Percentiles rank a stretch among this genome's conserved stretches.
These are phyloP conservation scores for Plectrocnemia conspersa DNA, from an alignment of 1,140 invertebrate genomes.

Conservation along the genomic window DNA sequence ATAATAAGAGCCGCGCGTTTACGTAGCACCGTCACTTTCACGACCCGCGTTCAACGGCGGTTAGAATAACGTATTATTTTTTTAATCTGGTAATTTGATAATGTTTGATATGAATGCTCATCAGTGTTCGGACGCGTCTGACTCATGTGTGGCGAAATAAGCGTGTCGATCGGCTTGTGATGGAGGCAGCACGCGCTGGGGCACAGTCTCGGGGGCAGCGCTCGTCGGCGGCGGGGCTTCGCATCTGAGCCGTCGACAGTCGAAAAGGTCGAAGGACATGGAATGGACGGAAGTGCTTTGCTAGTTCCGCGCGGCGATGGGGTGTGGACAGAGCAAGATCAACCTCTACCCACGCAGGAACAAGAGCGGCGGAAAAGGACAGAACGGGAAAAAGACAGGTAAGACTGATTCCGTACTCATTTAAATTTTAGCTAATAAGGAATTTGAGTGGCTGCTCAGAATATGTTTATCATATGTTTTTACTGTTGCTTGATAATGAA, in stretches of 20 bases:
- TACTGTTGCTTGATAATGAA: no score
- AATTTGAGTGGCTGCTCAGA: no score
- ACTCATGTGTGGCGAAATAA: no score
- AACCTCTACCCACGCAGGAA: slow-evolving; percentile 50
- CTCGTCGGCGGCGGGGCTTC: background rate
- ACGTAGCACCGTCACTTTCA: no score
- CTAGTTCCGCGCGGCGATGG: slow-evolving; percentile 40
- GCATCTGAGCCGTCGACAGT: background rate
- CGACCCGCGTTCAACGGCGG: no score
- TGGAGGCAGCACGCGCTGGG: background rate
- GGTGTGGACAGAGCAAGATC: slow-evolving; percentile 53
- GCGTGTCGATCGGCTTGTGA: background rate
- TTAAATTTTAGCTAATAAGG: no score
- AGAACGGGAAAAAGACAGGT: slow-evolving; percentile 52
- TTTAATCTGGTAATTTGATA: no score
- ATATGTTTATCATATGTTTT: no score
- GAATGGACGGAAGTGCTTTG: background rate
- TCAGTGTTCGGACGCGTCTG: no score
- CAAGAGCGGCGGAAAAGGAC: slow-evolving; percentile 49
- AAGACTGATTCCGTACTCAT: slow-evolving; percentile 35
- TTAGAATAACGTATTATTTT: no score
- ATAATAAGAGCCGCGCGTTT: no score
- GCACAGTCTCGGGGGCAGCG: background rate
- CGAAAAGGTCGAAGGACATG: background rate
- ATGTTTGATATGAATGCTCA: no score